Evolutionary conservation across 2,113 vertebrate genomes (phyloP), one percentile per base, ranked within the genome.

Genomic region (Protomyctophum bolini): DNA sequence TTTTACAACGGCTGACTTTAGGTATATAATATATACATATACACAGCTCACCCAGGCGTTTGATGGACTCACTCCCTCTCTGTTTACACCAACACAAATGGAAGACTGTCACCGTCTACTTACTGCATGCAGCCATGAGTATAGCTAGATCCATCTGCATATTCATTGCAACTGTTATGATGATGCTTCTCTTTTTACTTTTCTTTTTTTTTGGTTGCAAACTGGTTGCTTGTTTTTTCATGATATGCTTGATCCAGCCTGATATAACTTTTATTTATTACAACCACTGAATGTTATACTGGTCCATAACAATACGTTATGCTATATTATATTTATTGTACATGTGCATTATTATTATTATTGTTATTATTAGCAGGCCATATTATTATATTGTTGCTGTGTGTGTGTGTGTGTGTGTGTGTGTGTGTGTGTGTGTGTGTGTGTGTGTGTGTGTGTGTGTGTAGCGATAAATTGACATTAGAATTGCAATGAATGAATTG

Each of bases 41-140:
- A 50, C 71, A 84, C 84, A 79, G 79, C 82, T 87, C 85, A 84
- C 79, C 86, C 85, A 83, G 61, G 81, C 86, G 85, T 82, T 82
- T 83, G 84, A 87, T 76, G 76, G 14, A 75, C 80, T 75, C 77
- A 61, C 72, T 83, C 86, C 83, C 88, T 89, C 45, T n/a, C 8
- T 50, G 46, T 69, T 70, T 87, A 81, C 82, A 83, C 72, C 80
- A 48, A 50, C 48, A 73, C 79, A 88, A 76, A 76, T 86, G 84
- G 82, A 87, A 88, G 82, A 84, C 71, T 72, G 86, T 83, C 88
- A 83, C 86, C 67, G 66, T 71, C 77, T 77, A 68, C 46, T 72
- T 66, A 83, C 59, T 64, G 65, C 66, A 66, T 71, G 74, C 62
- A 75, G 49, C 72, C 64, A 69, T 68, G 77, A 77, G 46, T 84